A percentile compares a stretch with the other conserved stretches of the same genome.
These are phyloP conservation scores for Rhinolophus ferrumequinum DNA, from an alignment of 2,113 vertebrate species.

Conservation along the genomic window DNA sequence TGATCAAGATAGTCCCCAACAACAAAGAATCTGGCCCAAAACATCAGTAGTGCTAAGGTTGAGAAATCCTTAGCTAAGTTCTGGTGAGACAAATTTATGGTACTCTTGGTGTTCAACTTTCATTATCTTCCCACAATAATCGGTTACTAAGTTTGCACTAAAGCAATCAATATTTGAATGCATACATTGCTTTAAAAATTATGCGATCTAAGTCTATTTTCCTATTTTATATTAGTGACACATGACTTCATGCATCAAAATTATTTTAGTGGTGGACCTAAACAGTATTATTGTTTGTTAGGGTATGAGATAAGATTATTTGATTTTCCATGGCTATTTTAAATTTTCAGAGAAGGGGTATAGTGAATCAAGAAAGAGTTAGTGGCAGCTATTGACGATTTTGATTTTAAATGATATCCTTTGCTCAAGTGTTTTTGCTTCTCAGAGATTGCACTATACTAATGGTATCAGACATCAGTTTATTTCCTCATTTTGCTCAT, in stretches of 20 bases:
- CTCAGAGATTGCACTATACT: not conserved
- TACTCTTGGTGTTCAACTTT: not conserved
- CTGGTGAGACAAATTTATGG: not conserved
- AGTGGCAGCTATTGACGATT: not conserved
- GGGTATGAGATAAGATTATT: conserved; percentile 42
- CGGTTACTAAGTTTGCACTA: conserved; percentile 21
- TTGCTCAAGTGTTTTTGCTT: conserved; percentile 51
- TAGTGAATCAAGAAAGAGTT: conserved; percentile 35
- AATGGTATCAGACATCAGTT: not conserved
- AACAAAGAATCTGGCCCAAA: not conserved
- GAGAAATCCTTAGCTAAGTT: conserved; percentile 1
- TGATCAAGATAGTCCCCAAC: not conserved
- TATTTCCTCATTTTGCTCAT: conserved; percentile 52
- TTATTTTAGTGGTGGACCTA: not conserved
- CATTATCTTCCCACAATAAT: conserved; percentile 6
- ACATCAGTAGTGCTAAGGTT: not conserved
- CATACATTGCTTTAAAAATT: conserved; percentile 20
- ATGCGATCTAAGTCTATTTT: conserved; percentile 21
- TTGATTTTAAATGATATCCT: conserved; percentile 23
- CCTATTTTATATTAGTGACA: conserved; percentile 44
- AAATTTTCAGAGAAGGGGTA: conserved; percentile 26
- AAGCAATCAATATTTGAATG: conserved; percentile 52
- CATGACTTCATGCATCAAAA: conserved; percentile 31
- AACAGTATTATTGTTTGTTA: not conserved
- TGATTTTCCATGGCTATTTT: not conserved